Conservation (phyloP, 2,797 vertebrate species). For the Knipowitschia caucasica region DNA sequence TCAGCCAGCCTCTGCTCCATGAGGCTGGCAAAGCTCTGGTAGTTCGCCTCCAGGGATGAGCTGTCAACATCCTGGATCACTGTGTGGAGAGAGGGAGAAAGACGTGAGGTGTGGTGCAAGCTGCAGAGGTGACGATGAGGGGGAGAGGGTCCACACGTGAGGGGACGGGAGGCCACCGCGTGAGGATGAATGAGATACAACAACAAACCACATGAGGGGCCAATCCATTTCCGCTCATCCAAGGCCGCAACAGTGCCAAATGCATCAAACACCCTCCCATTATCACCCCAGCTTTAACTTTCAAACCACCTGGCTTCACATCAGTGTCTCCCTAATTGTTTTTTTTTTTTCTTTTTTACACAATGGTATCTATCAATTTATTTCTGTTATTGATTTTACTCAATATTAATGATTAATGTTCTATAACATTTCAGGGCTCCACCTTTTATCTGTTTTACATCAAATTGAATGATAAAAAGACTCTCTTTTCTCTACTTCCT, state of each 20-base stretch:
- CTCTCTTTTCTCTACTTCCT: too few relatives aligned
- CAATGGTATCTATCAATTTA: too few relatives aligned
- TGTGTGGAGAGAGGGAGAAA: conserved; percentile 53
- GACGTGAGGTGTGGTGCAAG: conserved; percentile 13
- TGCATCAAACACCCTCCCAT: conserved; percentile 11
- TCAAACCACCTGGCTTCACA: too few relatives aligned
- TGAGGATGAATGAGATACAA: conserved; percentile 19
- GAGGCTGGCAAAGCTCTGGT: conserved; percentile 92
- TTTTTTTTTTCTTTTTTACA: too few relatives aligned
- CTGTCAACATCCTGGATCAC: conserved; percentile 95
- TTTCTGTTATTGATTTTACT: too few relatives aligned
- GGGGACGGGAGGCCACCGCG: conserved; percentile 1
- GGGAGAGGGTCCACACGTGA: background rate
- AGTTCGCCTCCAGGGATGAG: conserved; percentile 86
- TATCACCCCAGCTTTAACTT: too few relatives aligned
- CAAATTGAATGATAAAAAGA: too few relatives aligned
- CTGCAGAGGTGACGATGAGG: conserved; percentile 4
- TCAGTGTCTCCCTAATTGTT: background rate
- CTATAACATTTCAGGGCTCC: too few relatives aligned
- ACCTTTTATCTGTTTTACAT: too few relatives aligned
- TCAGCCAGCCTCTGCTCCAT: conserved; percentile 96
- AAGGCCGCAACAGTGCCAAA: conserved; percentile 33
- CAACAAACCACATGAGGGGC: conserved; percentile 22
- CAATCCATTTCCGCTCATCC: conserved; percentile 22
- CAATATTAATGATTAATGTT: too few relatives aligned